Percentiles rank a stretch among this genome's conserved stretches.
phyloP scores from a whole-genome alignment of 2,113 vertebrate genomes.

The Lycocorax pyrrhopterus region DNA sequence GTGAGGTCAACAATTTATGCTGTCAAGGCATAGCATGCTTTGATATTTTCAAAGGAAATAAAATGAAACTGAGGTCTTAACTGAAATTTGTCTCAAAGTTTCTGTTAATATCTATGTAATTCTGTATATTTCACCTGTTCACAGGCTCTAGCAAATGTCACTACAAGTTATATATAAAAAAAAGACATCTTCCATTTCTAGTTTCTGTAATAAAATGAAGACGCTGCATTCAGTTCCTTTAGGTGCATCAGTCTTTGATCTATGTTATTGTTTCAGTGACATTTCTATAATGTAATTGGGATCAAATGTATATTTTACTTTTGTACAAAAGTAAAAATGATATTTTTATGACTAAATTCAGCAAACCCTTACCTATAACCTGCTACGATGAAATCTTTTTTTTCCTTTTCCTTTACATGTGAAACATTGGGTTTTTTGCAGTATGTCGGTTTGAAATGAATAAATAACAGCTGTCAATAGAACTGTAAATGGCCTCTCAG shows the following conservation, averaged over 20 bases:
- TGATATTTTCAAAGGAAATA: slow-evolving; percentile 61
- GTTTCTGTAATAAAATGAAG: slow-evolving; percentile 38
- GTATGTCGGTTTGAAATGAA: slow-evolving; percentile 40
- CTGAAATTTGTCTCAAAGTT: slow-evolving; percentile 45
- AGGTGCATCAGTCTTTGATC: slow-evolving; percentile 50
- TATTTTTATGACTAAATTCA: slow-evolving; percentile 67
- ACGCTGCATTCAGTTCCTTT: slow-evolving; percentile 24
- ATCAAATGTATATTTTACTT: slow-evolving; percentile 67
- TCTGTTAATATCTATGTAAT: slow-evolving; percentile 32
- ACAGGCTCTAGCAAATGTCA: slow-evolving; percentile 16
- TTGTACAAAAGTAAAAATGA: slow-evolving; percentile 62
- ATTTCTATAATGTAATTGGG: slow-evolving; percentile 64
- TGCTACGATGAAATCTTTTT: neutral
- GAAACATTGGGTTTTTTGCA: slow-evolving; percentile 19
- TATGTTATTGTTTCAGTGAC: slow-evolving; percentile 49
- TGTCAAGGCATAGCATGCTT: slow-evolving; percentile 40
- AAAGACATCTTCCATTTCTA: slow-evolving; percentile 6
- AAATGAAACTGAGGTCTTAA: slow-evolving; percentile 50
- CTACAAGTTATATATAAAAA: neutral
- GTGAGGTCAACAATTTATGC: slow-evolving; percentile 64
- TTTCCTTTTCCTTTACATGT: slow-evolving; percentile 25
- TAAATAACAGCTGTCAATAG: slow-evolving; percentile 26
- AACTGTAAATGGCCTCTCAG: slow-evolving; percentile 44
- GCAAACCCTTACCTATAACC: neutral
- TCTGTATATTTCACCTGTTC: slow-evolving; percentile 43